These are phyloP conservation scores for Xyrauchen texanus DNA, from an alignment of 2,113 vertebrate species.

Conservation along the genomic window DNA sequence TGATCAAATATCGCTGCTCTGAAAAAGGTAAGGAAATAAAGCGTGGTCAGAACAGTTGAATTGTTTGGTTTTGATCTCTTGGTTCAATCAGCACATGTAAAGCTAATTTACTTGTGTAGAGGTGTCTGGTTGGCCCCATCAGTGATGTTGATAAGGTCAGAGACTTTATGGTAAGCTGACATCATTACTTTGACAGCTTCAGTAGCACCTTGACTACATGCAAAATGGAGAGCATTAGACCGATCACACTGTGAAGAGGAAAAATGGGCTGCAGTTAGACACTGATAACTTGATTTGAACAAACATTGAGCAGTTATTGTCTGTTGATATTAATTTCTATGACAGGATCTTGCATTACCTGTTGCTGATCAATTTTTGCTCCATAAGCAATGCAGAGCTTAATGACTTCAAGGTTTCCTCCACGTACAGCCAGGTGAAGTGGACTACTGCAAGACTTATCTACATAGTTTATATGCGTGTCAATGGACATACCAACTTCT, in stretches of 20 bases:
- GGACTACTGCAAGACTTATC: constrained; percentile 80
- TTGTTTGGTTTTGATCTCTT: not conserved
- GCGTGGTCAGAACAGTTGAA: not conserved
- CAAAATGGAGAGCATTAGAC: constrained; percentile 86
- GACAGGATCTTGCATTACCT: too few relatives aligned
- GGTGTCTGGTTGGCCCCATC: constrained; percentile 83
- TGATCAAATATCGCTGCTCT: constrained; percentile 87
- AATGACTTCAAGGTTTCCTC: constrained; percentile 83
- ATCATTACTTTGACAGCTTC: constrained; percentile 86
- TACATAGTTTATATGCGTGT: constrained; percentile 80
- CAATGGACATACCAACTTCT: constrained; percentile 69
- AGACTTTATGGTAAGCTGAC: constrained; percentile 72
- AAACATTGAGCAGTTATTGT: too few relatives aligned
- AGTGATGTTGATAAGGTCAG: constrained; percentile 76
- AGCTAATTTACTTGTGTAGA: constrained; percentile 78
- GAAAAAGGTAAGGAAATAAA: constrained; percentile 48
- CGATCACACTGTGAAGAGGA: constrained; percentile 75
- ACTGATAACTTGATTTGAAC: not conserved
- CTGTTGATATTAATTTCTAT: too few relatives aligned
- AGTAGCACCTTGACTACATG: constrained; percentile 84
- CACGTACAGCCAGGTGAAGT: constrained; percentile 84
- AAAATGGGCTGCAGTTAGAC: not conserved
- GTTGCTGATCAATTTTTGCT: too few relatives aligned
- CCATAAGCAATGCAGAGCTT: constrained; percentile 62
- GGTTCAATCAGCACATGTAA: not conserved